Conservation (phyloP, 2,113 vertebrate genomes). For the Antechinus stuartii region DNA sequence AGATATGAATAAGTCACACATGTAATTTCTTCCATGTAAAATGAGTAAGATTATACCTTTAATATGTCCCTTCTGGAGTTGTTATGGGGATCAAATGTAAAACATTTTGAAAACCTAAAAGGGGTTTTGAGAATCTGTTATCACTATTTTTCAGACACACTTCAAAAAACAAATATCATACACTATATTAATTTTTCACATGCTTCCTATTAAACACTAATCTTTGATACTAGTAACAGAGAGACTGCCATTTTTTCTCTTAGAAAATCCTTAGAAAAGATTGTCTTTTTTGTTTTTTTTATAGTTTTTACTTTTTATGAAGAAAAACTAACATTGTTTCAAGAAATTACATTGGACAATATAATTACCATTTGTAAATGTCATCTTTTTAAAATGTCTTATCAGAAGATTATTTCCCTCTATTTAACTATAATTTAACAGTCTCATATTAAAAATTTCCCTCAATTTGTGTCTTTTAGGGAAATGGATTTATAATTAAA, state of each 20-base stretch:
- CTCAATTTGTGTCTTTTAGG: not conserved
- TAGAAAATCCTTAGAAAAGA: not conserved
- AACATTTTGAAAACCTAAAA: not conserved
- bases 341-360: not conserved
- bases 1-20: not conserved
- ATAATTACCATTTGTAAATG: not conserved
- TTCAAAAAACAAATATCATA: not conserved
- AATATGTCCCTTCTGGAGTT: not conserved
- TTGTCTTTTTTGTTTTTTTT: not conserved
- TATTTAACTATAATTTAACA: not conserved
- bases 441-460: not conserved
- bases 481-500: constrained; percentile 4
- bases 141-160: not conserved
- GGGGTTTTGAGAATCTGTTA: not conserved
- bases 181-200: not conserved
- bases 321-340: not conserved
- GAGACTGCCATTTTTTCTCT: not conserved
- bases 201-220: not conserved
- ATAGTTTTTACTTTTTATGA: not conserved
- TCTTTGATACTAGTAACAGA: not conserved
- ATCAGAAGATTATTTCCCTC: not conserved
- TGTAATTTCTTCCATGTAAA: not conserved
- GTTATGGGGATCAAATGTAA: not conserved
- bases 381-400: constrained; percentile 30
- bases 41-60: not conserved